Base-by-base conservation (phyloP, 2,888 invertebrate genomes). In the Hypselothyrea guttata region DNA sequence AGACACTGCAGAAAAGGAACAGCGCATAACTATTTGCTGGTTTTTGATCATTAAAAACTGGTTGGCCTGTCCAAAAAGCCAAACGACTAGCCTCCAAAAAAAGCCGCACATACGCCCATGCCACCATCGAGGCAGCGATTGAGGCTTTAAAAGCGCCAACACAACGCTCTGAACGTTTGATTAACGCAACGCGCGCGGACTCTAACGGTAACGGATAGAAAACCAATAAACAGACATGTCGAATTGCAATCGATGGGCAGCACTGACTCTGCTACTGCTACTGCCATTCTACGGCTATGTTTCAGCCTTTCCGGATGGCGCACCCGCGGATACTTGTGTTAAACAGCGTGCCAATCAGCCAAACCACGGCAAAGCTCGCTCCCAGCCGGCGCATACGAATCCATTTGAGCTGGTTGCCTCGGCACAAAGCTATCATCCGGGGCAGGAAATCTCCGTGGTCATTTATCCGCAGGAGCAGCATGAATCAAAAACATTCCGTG, bases 291-390 rank as follows among this genome's bases (percentile, higher is more conserved):
- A 71, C 4, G 12, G 16, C 1, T 48, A 37, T 7, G 33, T 89
- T 3, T 30, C 52, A 42, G 91, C 92, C 62, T 95, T 95, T 86
- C 95, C 95, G n/a, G 95, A 95, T 79, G 95, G 95, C 1, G 95
- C 94, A 1, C 95, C 95, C 0, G 93, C 95, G 22, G 95, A 95
- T 86, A 93, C 94, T 28, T 95, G 95, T 86, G 95, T 95, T 2
- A 95, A 94, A 87, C 92, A 93, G 18, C 91, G 93, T 37, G 92
- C 94, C 1, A 95, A 95, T 89, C 90, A 90, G 83, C 95, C 95
- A 0, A 94, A 95, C 87, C 95, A 95, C 75, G 94, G 95, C 1
- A 93, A 94, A 77, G 93, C 94, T 7, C 90, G 93, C 61, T 91
- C 94, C 0, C 94, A 94, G 84, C 91, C 94, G 0, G 86, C 91